These are phyloP conservation scores for Chloropsis cyanopogon DNA, from an alignment of 2,113 vertebrate species.

Conservation along the genomic window DNA sequence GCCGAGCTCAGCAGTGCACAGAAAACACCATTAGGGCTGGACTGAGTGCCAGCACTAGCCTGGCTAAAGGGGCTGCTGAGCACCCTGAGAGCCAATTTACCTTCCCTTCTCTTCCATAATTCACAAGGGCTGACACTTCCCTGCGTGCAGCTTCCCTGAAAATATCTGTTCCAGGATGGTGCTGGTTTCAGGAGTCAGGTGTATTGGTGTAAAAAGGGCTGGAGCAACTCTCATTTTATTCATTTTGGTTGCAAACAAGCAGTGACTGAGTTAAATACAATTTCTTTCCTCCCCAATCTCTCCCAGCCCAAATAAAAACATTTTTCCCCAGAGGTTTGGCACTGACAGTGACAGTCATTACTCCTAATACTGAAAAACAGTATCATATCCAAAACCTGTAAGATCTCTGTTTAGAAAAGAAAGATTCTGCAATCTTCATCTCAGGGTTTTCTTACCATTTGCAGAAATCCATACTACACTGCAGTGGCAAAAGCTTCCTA, in stretches of 20 bases:
- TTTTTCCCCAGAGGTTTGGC: neutral
- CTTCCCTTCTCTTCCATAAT: neutral
- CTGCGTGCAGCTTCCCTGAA: neutral
- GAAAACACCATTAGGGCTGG: neutral
- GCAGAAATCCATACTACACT: neutral
- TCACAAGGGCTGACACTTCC: neutral
- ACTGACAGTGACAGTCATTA: neutral
- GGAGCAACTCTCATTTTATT: neutral
- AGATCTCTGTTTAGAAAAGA: neutral
- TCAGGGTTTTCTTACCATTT: neutral
- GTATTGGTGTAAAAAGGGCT: neutral
- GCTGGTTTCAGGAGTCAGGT: neutral
- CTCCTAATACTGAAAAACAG: neutral
- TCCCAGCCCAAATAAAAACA: neutral
- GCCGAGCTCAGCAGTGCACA: neutral
- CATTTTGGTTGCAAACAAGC: neutral
- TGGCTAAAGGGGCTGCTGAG: neutral
- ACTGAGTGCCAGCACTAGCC: neutral
- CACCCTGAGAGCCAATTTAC: neutral
- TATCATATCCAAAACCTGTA: neutral
- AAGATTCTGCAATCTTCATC: neutral
- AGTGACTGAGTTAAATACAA: neutral
- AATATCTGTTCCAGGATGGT: neutral
- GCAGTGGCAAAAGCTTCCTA: neutral
- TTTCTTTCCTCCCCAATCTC: neutral